These are phyloP conservation scores for Muricea muricata DNA, from an alignment of 92 coral and sea anemone genomes.

Conservation along the genomic window DNA sequence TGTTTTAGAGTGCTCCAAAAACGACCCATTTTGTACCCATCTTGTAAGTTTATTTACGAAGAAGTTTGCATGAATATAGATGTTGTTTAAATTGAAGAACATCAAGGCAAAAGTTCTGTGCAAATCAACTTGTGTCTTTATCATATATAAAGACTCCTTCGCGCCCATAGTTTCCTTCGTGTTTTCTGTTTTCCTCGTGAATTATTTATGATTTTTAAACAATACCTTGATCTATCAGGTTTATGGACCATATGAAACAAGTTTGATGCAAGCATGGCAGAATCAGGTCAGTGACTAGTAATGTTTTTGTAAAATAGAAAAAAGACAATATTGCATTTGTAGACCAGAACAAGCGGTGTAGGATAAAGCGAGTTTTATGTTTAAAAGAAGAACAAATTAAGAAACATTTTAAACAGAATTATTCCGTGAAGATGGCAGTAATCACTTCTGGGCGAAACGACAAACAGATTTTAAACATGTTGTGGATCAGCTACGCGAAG, in stretches of 20 bases:
- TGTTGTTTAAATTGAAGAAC: background rate
- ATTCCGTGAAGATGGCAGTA: background rate
- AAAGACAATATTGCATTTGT: background rate
- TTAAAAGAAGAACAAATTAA: background rate
- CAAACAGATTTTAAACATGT: background rate
- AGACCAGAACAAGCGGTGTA: background rate
- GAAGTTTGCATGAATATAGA: background rate
- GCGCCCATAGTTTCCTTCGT: no score
- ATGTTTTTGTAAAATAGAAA: background rate
- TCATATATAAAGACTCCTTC: no score
- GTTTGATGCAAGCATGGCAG: constrained; percentile 90
- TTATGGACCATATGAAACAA: constrained; percentile 97
- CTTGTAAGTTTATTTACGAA: no score
- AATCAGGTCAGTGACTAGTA: constrained; percentile 72
- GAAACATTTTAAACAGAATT: no score
- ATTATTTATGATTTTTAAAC: no score
- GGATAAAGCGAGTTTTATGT: background rate
- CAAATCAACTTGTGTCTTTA: no score
- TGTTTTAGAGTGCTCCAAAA: no score
- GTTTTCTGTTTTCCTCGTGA: no score
- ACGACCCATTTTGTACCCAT: no score
- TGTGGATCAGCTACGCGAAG: no score
- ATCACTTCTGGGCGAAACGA: background rate
- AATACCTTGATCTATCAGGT: no score
- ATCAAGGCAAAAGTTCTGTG: no score